These are phyloP conservation scores for Dicerorhinus sumatrensis DNA, from an alignment of 2,113 vertebrate genomes.

Conservation along the genomic window DNA sequence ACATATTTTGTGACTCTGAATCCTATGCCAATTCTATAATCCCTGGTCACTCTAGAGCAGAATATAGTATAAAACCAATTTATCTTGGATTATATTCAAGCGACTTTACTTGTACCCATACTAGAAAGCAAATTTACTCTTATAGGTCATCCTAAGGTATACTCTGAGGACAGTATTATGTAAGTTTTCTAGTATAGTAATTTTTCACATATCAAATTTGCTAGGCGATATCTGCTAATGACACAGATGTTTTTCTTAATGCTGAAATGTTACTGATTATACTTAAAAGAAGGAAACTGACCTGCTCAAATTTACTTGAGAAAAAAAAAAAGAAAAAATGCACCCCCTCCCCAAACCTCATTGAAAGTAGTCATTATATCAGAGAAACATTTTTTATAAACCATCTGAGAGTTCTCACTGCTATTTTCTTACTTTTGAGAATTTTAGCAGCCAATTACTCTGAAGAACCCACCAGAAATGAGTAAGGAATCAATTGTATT, in stretches of 20 bases:
- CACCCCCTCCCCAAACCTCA: background rate
- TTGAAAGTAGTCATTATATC: background rate
- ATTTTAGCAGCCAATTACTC: background rate
- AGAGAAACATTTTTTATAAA: background rate
- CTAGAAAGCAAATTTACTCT: background rate
- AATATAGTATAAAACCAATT: background rate
- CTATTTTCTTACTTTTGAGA: background rate
- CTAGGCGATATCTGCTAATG: background rate
- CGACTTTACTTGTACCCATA: background rate
- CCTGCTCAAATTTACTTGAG: background rate
- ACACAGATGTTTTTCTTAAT: constrained; percentile 12
- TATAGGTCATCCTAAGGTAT: background rate
- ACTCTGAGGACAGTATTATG: background rate
- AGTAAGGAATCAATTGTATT: background rate
- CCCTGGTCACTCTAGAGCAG: background rate
- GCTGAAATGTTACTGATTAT: background rate
- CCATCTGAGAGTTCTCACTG: background rate
- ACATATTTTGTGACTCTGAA: constrained; percentile 5
- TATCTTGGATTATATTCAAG: constrained; percentile 16
- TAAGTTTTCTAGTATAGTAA: background rate
- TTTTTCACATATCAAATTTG: background rate
- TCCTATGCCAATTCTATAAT: background rate
- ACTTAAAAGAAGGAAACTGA: constrained; percentile 44
- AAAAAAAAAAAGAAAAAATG: background rate
- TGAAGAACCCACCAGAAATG: background rate